phyloP scores from a whole-genome alignment of 2,113 vertebrate species.

The Cyanoliseus patagonus region DNA sequence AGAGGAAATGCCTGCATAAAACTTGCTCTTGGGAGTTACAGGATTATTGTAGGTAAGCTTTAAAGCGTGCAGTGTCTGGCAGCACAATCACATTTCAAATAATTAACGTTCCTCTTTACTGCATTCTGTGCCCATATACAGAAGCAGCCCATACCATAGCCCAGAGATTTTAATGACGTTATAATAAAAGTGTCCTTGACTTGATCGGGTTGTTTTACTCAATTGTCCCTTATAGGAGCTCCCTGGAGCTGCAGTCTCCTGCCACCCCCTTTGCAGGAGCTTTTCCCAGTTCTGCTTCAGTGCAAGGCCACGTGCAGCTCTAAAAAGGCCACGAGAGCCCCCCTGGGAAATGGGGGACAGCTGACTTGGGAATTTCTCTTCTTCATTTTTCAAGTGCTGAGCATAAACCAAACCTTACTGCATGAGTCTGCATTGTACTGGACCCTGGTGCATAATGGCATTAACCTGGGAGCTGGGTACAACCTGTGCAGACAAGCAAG shows the following conservation, averaged over 20 bases:
- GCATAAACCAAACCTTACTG: neutral
- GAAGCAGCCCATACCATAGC: neutral
- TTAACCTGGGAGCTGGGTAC: neutral
- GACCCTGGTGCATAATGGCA: neutral
- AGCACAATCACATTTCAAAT: neutral
- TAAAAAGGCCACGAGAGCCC: neutral
- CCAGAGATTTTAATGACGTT: neutral
- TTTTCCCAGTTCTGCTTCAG: neutral
- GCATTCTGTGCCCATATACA: conserved; percentile 16
- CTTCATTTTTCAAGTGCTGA: neutral
- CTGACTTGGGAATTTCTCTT: neutral
- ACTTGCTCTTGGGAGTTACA: neutral
- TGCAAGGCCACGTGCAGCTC: fast-evolving
- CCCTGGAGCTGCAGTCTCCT: neutral
- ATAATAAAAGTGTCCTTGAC: neutral
- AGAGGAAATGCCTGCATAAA: neutral
- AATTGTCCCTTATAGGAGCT: neutral
- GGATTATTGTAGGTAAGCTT: neutral
- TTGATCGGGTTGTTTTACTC: neutral
- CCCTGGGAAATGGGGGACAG: neutral
- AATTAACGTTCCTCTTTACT: neutral
- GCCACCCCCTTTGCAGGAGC: neutral
- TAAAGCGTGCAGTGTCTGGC: neutral
- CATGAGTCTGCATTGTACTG: fast-evolving
- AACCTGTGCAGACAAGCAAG: neutral